Conservation (phyloP, 1,140 invertebrate species). For the Charaxes varanes region DNA sequence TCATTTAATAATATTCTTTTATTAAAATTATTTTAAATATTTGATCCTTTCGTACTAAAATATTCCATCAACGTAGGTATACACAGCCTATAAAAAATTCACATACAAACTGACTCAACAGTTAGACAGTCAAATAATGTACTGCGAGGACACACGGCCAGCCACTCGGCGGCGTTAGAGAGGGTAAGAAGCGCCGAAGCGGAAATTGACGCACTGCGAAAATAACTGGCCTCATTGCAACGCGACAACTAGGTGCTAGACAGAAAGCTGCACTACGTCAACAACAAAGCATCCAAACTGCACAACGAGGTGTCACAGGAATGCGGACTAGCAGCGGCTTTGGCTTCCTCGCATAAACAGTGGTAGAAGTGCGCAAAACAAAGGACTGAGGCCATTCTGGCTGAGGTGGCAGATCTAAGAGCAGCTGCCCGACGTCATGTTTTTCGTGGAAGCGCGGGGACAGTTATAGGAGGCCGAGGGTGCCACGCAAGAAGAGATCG, state of each 20-base stretch:
- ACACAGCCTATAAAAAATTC: too few species aligned
- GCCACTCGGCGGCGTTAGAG: slow-evolving; percentile 55
- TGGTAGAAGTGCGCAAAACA: slow-evolving; percentile 79
- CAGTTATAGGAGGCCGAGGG: slow-evolving; percentile 30
- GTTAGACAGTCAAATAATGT: too few species aligned
- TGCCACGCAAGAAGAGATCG: slow-evolving; percentile 38
- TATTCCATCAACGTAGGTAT: too few species aligned
- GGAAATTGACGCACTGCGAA: slow-evolving; percentile 72
- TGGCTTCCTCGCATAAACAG: slow-evolving; percentile 84
- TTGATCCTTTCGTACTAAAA: too few species aligned
- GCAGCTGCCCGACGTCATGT: slow-evolving; percentile 96
- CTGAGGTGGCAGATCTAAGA: slow-evolving; percentile 89
- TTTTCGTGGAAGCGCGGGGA: slow-evolving; percentile 90
- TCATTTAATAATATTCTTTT: too few species aligned
- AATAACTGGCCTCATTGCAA: slow-evolving; percentile 69
- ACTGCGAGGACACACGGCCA: slow-evolving; percentile 45
- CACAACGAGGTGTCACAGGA: slow-evolving; percentile 85
- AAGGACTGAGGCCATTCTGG: slow-evolving; percentile 31
- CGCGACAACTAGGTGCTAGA: slow-evolving; percentile 81
- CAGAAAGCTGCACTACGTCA: slow-evolving; percentile 78
- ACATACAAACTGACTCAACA: too few species aligned
- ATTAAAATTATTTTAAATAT: too few species aligned
- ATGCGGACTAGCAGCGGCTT: slow-evolving; percentile 79
- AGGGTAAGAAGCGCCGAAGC: slow-evolving; percentile 57
- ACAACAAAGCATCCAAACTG: slow-evolving; percentile 72